Evolutionary conservation across 1,140 invertebrate genomes (phyloP).

Genomic region (Colletes latitarsis): DNA sequence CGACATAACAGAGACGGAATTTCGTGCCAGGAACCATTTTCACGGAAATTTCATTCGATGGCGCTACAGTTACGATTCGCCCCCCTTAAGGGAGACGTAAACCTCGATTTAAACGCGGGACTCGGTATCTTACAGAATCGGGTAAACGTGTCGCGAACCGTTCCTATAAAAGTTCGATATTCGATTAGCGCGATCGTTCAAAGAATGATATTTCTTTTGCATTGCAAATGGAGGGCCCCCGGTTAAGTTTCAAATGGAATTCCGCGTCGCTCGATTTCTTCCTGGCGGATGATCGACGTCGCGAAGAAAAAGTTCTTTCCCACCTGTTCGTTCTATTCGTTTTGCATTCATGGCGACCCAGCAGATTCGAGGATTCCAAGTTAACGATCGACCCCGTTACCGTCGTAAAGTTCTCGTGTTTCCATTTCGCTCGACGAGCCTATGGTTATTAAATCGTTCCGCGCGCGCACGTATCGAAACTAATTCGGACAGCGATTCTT

Average conservation of each 20-base stretch:
- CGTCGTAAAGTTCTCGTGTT: background rate
- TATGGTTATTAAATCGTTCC: too few relatives aligned
- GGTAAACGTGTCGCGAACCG: constrained; percentile 48
- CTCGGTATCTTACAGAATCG: constrained; percentile 27
- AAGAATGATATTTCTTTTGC: constrained; percentile 68
- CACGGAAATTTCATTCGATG: constrained; percentile 50
- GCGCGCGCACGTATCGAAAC: background rate
- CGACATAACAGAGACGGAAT: constrained; percentile 47
- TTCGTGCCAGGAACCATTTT: constrained; percentile 51
- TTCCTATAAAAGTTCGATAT: constrained; percentile 59
- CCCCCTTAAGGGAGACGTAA: constrained; percentile 45
- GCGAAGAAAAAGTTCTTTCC: constrained; percentile 7
- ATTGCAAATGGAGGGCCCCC: constrained; percentile 65
- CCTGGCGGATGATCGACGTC: constrained; percentile 12
- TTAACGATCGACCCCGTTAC: constrained; percentile 27
- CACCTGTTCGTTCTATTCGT: constrained; percentile 20
- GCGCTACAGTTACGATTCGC: constrained; percentile 47
- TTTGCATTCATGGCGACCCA: constrained; percentile 12
- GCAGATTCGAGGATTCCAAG: background rate
- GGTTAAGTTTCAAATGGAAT: constrained; percentile 25
- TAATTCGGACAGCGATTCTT: background rate
- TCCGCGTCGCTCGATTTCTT: constrained; percentile 19
- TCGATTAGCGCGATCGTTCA: constrained; percentile 67
- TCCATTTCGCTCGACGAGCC: background rate
- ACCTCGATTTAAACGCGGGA: constrained; percentile 48